These are phyloP conservation scores for Paelopatides confundens DNA, from an alignment of 53 echinoderm and acorn worm species.

Conservation along the genomic window DNA sequence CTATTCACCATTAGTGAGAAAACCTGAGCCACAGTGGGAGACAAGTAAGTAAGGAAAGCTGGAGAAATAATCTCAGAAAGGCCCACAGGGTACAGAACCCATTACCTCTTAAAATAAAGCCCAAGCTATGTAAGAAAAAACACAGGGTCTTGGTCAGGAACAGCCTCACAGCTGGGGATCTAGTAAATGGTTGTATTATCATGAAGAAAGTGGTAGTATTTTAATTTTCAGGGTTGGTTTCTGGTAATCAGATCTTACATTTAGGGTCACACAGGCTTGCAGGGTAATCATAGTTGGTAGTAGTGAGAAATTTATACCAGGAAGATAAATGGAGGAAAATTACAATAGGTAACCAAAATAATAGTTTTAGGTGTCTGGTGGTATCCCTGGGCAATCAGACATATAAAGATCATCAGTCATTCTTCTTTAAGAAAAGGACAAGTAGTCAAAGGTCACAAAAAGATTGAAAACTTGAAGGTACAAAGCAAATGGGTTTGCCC, in stretches of 20 bases:
- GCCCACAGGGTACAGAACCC: slow-evolving; percentile 12
- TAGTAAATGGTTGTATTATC: slow-evolving; percentile 7
- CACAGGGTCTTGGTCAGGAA: not conserved
- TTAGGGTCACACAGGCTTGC: slow-evolving; percentile 9
- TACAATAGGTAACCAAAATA: slow-evolving; percentile 4
- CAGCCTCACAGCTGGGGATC: slow-evolving; percentile 8
- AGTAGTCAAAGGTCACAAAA: not conserved
- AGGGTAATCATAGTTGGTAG: not conserved
- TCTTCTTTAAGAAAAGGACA: not conserved
- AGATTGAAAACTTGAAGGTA: not conserved
- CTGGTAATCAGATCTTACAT: slow-evolving; percentile 13
- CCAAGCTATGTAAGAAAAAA: not conserved
- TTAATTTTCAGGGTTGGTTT: slow-evolving; percentile 4
- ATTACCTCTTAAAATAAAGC: slow-evolving; percentile 15
- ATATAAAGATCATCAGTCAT: no score
- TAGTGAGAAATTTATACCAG: no score
- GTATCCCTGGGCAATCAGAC: slow-evolving; percentile 26
- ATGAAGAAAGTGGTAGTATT: not conserved
- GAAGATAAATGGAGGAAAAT: not conserved
- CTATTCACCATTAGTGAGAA: no score
- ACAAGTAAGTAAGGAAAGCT: no score
- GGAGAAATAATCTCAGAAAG: not conserved
- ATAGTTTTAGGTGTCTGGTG: slow-evolving; percentile 27
- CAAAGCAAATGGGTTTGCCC: no score
- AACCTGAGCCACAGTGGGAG: no score